phyloP scores from a whole-genome alignment of 2,113 vertebrate species.

The Indicator indicator region DNA sequence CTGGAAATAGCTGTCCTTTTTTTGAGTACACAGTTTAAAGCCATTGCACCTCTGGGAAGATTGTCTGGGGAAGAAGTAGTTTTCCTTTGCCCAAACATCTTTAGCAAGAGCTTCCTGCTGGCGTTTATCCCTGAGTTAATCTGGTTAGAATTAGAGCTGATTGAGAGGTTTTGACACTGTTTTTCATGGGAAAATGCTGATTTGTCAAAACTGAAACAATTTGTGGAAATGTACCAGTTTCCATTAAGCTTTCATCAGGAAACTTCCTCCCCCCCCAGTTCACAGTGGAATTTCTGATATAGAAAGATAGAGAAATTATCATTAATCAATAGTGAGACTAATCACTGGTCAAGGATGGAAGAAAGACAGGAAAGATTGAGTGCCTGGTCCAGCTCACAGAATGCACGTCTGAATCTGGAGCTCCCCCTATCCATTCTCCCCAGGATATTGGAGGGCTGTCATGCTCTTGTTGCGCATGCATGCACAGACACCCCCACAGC shows the following conservation, averaged over 20 bases:
- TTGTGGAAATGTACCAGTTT: slow-evolving; percentile 66
- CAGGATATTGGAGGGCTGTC: background rate
- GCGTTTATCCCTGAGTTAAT: slow-evolving; percentile 53
- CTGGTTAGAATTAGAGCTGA: slow-evolving; percentile 52
- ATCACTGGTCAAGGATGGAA: background rate
- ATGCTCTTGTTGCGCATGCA: background rate
- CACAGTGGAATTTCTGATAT: background rate
- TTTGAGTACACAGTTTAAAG: background rate
- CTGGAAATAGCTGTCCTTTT: background rate
- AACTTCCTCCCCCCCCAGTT: background rate
- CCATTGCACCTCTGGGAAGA: slow-evolving; percentile 38
- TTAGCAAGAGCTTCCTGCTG: slow-evolving; percentile 62
- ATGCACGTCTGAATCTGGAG: background rate
- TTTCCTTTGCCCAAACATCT: slow-evolving; percentile 52
- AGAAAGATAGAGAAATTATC: background rate
- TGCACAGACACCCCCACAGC: background rate
- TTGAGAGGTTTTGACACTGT: slow-evolving; percentile 52
- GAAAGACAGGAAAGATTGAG: background rate
- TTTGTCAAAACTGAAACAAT: slow-evolving; percentile 68
- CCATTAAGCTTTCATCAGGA: slow-evolving; percentile 51
- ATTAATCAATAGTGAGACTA: background rate
- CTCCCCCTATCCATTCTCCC: slow-evolving; percentile 19
- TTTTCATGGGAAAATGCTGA: slow-evolving; percentile 71
- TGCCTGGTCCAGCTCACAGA: background rate
- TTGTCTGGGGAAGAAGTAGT: background rate